Percentiles rank a stretch among this genome's conserved stretches.
These are phyloP conservation scores for Tuberolachnus salignus DNA, from an alignment of 2,888 invertebrate genomes.

Conservation along the genomic window DNA sequence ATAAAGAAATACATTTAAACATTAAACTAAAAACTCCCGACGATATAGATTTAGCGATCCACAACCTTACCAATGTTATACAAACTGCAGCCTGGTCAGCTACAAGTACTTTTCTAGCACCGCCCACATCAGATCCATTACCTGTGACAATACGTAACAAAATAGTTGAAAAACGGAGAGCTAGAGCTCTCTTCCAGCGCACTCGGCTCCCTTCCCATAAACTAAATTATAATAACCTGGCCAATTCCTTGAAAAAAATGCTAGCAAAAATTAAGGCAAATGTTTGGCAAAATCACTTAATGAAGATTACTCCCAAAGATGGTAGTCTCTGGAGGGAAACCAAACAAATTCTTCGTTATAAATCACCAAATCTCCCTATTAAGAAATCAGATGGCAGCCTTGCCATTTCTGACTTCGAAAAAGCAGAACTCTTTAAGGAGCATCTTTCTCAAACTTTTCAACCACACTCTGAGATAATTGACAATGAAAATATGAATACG, in stretches of 20 bases:
- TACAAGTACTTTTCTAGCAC: constrained; percentile 3
- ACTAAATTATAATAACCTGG: neutral
- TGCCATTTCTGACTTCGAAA: neutral
- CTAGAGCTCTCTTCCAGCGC: neutral
- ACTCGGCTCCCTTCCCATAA: neutral
- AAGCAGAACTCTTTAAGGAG: neutral
- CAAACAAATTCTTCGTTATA: neutral
- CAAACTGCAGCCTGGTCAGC: constrained; percentile 16
- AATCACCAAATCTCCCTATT: neutral
- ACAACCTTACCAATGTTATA: constrained; percentile 20
- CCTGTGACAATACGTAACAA: constrained; percentile 12
- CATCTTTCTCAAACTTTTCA: constrained; percentile 10
- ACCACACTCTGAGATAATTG: neutral
- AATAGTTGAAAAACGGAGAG: constrained; percentile 17
- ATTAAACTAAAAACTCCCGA: constrained; percentile 20
- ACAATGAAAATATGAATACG: no score
- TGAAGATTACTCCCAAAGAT: no score
- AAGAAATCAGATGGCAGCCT: constrained; percentile 17
- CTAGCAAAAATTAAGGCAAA: constrained; percentile 8
- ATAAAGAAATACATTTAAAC: constrained; percentile 21
- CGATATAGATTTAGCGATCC: constrained; percentile 4
- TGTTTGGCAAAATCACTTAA: constrained; percentile 10
- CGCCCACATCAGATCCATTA: neutral
- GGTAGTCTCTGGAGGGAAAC: no score
- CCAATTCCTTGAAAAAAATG: constrained; percentile 13